Conservation (phyloP, 2,797 vertebrate genomes). For the Bufotes viridis region DNA sequence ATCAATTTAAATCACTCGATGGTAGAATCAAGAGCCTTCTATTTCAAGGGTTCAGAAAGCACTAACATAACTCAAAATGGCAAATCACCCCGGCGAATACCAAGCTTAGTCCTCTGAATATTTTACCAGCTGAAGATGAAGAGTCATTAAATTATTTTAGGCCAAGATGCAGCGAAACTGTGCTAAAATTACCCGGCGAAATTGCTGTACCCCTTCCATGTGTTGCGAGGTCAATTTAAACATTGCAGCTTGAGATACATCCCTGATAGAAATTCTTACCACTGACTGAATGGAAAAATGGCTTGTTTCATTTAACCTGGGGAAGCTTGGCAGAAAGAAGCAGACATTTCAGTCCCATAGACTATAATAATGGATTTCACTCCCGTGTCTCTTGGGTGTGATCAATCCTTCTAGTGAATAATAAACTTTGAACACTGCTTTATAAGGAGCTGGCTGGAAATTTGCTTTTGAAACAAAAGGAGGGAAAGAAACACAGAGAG, state of each 20-base stretch:
- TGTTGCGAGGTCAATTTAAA: conserved; percentile 58
- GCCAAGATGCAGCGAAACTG: conserved; percentile 37
- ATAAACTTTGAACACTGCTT: conserved; percentile 40
- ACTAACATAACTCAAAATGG: conserved; percentile 44
- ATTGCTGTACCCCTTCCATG: conserved; percentile 44
- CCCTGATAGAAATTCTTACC: conserved; percentile 50
- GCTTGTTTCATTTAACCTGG: conserved; percentile 51
- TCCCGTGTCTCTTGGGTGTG: conserved; percentile 32
- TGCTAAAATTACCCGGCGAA: conserved; percentile 46
- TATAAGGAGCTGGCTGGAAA: conserved; percentile 13
- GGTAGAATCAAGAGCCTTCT: conserved; percentile 37
- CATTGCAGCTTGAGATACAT: conserved; percentile 46
- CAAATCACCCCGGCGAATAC: conserved; percentile 32
- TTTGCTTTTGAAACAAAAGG: conserved; percentile 34
- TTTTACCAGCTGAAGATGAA: conserved; percentile 41
- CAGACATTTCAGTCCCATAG: conserved; percentile 30
- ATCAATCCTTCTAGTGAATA: conserved; percentile 43
- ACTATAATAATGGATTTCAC: conserved; percentile 50
- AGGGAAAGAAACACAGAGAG: background rate
- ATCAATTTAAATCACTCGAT: conserved; percentile 43
- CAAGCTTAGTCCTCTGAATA: conserved; percentile 36
- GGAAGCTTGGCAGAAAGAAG: conserved; percentile 37
- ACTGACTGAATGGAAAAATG: conserved; percentile 49
- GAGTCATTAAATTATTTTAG: conserved; percentile 42
- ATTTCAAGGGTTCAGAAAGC: conserved; percentile 46